These are phyloP conservation scores for Bufotes viridis DNA, from an alignment of 2,797 vertebrate genomes.

Conservation along the genomic window DNA sequence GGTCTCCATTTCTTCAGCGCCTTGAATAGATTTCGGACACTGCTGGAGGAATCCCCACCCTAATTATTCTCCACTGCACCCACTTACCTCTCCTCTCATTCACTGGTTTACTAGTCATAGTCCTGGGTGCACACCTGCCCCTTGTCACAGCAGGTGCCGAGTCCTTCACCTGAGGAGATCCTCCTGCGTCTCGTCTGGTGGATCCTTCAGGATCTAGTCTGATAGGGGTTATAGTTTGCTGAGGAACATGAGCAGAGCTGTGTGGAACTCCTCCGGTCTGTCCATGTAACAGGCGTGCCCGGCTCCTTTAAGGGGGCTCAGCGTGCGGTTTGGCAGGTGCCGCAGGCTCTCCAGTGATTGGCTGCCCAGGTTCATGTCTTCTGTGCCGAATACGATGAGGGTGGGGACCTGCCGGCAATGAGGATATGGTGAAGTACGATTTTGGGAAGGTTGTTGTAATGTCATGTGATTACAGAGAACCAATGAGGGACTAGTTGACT, in stretches of 20 bases:
- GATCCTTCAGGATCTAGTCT: no score
- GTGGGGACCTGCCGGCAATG: conserved; percentile 71
- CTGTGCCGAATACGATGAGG: conserved; percentile 87
- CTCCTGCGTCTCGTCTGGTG: no score
- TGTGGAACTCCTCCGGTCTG: conserved; percentile 88
- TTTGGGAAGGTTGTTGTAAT: not conserved
- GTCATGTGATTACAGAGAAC: not conserved
- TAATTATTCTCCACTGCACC: not conserved
- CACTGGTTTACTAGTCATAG: not conserved
- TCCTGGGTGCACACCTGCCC: not conserved
- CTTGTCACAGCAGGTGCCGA: not conserved
- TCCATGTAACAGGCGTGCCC: conserved; percentile 96
- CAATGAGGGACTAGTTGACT: not conserved
- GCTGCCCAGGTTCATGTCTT: conserved; percentile 82
- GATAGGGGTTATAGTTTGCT: conserved; percentile 69
- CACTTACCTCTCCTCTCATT: not conserved
- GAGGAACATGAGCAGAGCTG: conserved; percentile 85
- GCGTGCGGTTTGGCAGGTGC: conserved; percentile 82
- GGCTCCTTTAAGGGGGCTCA: conserved; percentile 78
- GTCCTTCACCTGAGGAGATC: not conserved
- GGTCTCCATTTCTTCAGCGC: no score
- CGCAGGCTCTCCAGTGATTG: conserved; percentile 90
- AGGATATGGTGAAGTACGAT: no score
- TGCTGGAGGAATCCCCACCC: not conserved
- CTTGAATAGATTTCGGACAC: not conserved